Evolutionary conservation across 2,113 vertebrate species (phyloP).

Genomic region (Cyanoderma ruficeps): DNA sequence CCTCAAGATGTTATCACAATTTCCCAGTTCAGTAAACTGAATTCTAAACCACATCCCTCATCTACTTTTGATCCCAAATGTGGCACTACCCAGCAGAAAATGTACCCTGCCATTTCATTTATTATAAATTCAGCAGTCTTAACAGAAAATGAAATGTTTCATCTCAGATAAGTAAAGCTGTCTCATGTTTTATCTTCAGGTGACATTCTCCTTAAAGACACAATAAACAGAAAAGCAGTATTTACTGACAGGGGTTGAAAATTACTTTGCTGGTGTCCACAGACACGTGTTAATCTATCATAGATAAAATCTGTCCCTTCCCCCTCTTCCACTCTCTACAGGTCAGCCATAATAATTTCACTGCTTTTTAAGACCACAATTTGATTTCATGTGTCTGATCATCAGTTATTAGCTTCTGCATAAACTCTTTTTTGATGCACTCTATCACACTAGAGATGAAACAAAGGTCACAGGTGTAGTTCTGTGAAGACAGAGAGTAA

Average conservation of each 20-base stretch:
- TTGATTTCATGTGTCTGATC: not conserved
- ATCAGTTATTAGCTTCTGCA: not conserved
- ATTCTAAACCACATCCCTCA: not conserved
- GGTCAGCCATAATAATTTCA: not conserved
- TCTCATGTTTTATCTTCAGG: not conserved
- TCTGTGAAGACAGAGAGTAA: not conserved
- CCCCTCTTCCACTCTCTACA: not conserved
- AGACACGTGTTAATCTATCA: not conserved
- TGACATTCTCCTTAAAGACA: not conserved
- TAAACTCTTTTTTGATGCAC: not conserved
- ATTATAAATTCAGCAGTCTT: not conserved
- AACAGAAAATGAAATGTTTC: not conserved
- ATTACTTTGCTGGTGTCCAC: not conserved
- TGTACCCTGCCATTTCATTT: not conserved
- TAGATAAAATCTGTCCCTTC: not conserved
- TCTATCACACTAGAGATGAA: not conserved
- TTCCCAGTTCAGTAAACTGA: not conserved
- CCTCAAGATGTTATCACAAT: not conserved
- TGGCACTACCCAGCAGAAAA: not conserved
- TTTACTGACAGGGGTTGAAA: not conserved
- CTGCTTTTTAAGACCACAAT: not conserved
- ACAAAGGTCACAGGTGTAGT: not conserved
- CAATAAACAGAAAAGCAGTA: not conserved
- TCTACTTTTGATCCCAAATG: not conserved
- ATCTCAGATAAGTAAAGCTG: not conserved